These are phyloP conservation scores for Ptychadena robeensis DNA, from an alignment of 2,797 vertebrate genomes.

Conservation along the genomic window DNA sequence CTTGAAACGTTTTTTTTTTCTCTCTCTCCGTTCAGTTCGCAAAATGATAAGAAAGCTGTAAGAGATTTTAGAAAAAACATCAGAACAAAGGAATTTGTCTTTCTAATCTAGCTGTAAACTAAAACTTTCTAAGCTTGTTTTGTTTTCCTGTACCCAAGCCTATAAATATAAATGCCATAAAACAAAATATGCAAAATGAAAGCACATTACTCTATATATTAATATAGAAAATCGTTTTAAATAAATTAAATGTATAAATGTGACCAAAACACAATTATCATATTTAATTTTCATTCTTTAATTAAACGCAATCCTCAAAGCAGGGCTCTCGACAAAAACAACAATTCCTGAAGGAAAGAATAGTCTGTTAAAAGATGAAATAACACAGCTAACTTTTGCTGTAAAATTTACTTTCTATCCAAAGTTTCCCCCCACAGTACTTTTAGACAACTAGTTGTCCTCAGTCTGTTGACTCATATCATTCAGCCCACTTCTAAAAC, in stretches of 20 bases:
- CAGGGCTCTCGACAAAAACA: no score
- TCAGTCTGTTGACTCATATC: no score
- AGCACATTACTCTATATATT: background rate
- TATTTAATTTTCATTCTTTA: background rate
- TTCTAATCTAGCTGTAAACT: background rate
- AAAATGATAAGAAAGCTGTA: constrained; percentile 48
- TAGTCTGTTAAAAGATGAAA: no score
- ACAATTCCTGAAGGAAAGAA: no score
- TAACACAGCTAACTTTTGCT: no score
- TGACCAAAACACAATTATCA: background rate
- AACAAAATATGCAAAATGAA: background rate
- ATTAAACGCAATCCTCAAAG: no score
- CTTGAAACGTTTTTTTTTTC: constrained; percentile 43
- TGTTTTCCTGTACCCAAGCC: background rate
- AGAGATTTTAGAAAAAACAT: constrained; percentile 14
- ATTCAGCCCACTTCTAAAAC: no score
- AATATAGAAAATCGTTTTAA: background rate
- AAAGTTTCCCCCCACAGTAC: no score
- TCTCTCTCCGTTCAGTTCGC: constrained; percentile 50
- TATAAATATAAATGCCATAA: background rate
- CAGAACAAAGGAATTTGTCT: constrained; percentile 27
- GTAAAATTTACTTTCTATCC: no score
- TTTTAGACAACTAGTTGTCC: no score
- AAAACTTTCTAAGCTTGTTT: background rate
- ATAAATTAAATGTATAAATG: background rate